Percentiles rank a stretch among this genome's conserved stretches.
Conservation (phyloP, 2,113 vertebrate species). For the Cacatua alba region DNA sequence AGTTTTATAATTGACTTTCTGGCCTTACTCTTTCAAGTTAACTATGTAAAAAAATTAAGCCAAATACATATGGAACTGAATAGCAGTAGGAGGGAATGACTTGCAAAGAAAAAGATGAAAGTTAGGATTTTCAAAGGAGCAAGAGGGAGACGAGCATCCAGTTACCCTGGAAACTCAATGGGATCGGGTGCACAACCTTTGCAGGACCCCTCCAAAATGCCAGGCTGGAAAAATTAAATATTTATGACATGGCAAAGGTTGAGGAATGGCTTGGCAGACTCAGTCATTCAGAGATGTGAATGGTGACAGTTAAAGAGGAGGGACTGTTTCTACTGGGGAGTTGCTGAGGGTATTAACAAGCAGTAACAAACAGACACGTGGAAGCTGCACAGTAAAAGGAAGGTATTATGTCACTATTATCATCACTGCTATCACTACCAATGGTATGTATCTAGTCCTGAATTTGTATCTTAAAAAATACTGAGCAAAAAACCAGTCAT, state of each 20-base stretch:
- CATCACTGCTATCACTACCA: background rate
- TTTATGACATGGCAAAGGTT: background rate
- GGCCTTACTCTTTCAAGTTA: constrained; percentile 68
- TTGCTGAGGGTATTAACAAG: background rate
- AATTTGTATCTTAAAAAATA: background rate
- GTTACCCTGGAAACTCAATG: background rate
- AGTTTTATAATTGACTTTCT: constrained; percentile 72
- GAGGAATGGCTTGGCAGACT: background rate
- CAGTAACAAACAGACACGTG: background rate
- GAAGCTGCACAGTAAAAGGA: background rate
- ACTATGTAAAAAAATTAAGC: constrained; percentile 53
- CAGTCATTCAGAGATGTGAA: background rate
- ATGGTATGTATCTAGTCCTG: background rate
- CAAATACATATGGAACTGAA: constrained; percentile 35
- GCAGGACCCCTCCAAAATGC: background rate
- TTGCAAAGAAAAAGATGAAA: constrained; percentile 52
- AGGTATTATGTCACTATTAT: background rate
- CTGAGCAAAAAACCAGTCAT: background rate
- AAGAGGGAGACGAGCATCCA: background rate
- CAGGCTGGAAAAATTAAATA: background rate
- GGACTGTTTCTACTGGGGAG: background rate
- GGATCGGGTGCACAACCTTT: background rate
- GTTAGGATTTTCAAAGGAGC: constrained; percentile 53
- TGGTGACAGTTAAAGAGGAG: background rate
- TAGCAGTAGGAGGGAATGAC: constrained; percentile 20